A percentile compares a stretch with the other conserved stretches of the same genome.
Conservation (phyloP, 30 jellyfish, hydroid and myxozoan species). For the Hydractinia symbiolongicarpus region DNA sequence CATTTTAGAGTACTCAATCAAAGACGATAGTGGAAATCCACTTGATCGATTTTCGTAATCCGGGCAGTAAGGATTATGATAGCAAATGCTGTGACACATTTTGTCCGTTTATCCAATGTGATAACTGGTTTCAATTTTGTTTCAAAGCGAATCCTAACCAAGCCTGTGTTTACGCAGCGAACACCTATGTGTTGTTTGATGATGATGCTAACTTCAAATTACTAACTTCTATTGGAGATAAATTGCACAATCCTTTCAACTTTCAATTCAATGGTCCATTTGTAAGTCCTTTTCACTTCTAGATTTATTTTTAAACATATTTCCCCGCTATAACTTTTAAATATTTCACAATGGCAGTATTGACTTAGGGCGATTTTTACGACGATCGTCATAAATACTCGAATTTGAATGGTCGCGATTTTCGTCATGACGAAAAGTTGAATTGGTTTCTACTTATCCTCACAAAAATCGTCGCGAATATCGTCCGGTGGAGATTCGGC, state of each 20-base stretch:
- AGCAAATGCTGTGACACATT: constrained; percentile 63
- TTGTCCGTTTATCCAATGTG: constrained; percentile 53
- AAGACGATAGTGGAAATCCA: constrained; percentile 21
- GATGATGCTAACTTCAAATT: constrained; percentile 32
- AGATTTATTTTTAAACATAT: background rate
- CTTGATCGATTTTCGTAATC: constrained; percentile 23
- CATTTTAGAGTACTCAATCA: background rate
- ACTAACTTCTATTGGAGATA: constrained; percentile 31
- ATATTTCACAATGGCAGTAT: too few species aligned
- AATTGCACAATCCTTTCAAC: constrained; percentile 41
- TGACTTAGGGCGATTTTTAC: too few species aligned
- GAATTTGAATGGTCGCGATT: too few species aligned
- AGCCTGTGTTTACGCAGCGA: constrained; percentile 24
- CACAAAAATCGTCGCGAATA: too few species aligned
- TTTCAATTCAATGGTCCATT: constrained; percentile 10
- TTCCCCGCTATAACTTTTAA: too few species aligned
- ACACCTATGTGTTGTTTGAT: constrained; percentile 42
- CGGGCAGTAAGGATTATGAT: constrained; percentile 30
- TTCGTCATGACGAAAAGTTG: too few species aligned
- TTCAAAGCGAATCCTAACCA: constrained; percentile 46
- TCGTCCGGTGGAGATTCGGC: too few species aligned
- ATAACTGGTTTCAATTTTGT: constrained; percentile 67
- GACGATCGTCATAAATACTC: too few species aligned
- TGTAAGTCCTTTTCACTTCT: background rate
- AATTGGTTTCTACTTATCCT: too few species aligned